phyloP scores from a whole-genome alignment of 2,113 vertebrate genomes.

The Hydrolagus affinis region DNA sequence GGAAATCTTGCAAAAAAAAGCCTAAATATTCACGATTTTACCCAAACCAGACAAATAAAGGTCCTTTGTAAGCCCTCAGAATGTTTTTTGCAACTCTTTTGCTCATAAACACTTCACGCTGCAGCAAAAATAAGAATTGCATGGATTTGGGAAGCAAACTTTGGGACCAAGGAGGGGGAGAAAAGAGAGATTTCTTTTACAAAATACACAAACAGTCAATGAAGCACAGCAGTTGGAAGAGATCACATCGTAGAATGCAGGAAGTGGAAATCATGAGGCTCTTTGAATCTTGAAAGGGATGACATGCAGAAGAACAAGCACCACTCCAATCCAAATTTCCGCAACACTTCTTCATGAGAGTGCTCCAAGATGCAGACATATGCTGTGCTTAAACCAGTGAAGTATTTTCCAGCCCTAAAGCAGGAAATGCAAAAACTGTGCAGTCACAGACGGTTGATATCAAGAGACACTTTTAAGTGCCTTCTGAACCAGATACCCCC shows the following conservation, averaged over 20 bases:
- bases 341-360: constrained; percentile 32
- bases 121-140: neutral
- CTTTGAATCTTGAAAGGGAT: constrained; percentile 32
- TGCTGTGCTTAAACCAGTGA: constrained; percentile 32
- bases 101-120: neutral
- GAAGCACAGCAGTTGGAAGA: constrained; percentile 32
- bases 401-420: constrained; percentile 32
- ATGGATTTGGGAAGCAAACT: neutral
- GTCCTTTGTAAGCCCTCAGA: constrained; percentile 7
- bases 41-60: neutral
- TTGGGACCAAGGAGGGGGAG: neutral
- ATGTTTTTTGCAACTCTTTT: constrained; percentile 1
- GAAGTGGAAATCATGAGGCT: constrained; percentile 32
- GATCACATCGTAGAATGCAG: constrained; percentile 32
- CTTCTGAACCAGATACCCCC: constrained; percentile 13
- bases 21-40: neutral
- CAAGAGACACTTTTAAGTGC: constrained; percentile 25
- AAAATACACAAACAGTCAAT: constrained; percentile 31
- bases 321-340: constrained; percentile 31
- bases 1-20: too few species aligned
- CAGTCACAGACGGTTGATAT: constrained; percentile 30
- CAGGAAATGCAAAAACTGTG: constrained; percentile 33
- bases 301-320: constrained; percentile 32
- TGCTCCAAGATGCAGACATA: constrained; percentile 31
- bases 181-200: constrained; percentile 16